phyloP scores from a whole-genome alignment of 2,888 invertebrate species.

The Drosophila demipolita region DNA sequence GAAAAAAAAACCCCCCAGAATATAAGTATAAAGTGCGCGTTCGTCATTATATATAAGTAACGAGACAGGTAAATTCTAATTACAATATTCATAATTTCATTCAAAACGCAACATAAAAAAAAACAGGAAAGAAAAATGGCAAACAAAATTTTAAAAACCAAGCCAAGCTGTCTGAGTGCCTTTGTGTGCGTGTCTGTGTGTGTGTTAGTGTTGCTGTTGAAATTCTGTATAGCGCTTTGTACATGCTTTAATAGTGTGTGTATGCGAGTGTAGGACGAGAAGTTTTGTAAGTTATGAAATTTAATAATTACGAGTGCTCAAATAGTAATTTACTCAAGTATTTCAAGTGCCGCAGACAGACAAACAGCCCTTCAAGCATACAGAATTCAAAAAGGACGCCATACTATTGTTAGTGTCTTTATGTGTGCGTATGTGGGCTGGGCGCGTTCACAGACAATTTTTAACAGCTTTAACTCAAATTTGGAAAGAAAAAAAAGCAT shows the following conservation, averaged over 20 bases:
- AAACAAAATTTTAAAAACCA: conserved; percentile 69
- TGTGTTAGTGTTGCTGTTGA: conserved; percentile 66
- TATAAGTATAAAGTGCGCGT: conserved; percentile 74
- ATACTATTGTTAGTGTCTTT: conserved; percentile 50
- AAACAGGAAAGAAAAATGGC: conserved; percentile 49
- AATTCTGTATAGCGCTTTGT: conserved; percentile 80
- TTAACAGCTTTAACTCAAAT: conserved; percentile 11
- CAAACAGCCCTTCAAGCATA: conserved; percentile 6
- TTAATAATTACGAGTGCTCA: conserved; percentile 21
- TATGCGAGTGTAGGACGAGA: conserved; percentile 57
- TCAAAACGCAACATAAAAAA: conserved; percentile 40
- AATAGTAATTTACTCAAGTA: conserved; percentile 17
- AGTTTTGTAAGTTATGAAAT: conserved; percentile 50
- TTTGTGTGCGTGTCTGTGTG: conserved; percentile 48
- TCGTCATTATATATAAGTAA: conserved; percentile 39
- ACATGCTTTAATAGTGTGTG: conserved; percentile 49
- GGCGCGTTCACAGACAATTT: conserved; percentile 34
- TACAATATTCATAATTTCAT: conserved; percentile 48
- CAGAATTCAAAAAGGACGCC: conserved; percentile 73
- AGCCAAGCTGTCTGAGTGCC: conserved; percentile 69
- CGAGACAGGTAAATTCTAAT: conserved; percentile 70
- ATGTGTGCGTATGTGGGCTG: conserved; percentile 48
- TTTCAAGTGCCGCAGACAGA: conserved; percentile 47
- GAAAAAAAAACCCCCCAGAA: conserved; percentile 32
- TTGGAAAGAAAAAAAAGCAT: not conserved